Evolutionary conservation across 2,888 invertebrate species (phyloP), one percentile per base, ranked within the genome.

Genomic region (Sicus ferrugineus): DNA sequence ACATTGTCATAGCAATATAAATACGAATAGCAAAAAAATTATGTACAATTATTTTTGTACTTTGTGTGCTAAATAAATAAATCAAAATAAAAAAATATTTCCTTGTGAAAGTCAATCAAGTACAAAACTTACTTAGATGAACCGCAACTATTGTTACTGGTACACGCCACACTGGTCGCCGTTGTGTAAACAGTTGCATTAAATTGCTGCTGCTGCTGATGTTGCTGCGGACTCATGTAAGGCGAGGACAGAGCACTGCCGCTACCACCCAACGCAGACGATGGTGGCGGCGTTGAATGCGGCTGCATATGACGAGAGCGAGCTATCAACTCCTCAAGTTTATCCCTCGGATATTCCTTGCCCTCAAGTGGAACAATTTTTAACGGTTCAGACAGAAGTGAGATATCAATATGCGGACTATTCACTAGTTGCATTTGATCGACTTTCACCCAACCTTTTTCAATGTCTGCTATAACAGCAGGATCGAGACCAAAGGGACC

Each of bases 401-500:
- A 78, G 16, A 84, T 79, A 72, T 86, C 85, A 7, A 84, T 74
- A 74, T 81, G 63, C 72, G 83, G 71, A 79, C 75, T 56, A 79
- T 86, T 23, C 83, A 86, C 75, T 80, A 85, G 48, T 79, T 86
- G 67, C 86, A 89, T 83, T 74, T 85, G 83, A 76, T 85, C 84
- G 67, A 82, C 83, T 56, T 83, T 81, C 28, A 82, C 77, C 84
- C 85, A 86, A 73, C 81, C 82, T 66, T 81, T 85, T 81, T 94
- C 94, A 63, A 94, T 87, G 75, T 89, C 89, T 34, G 90, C 89
- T 75, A 94, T 88, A 72, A 93, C 87, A 69, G 90, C 89, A 21
- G 90, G 89, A 83, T 95, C 94, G 61, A 96, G 86, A 0, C 91
- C 90, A 84, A 93, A 95, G 28, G 93, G 93, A 23, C 94, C 94